Conservation (phyloP, 2,888 invertebrate genomes). For the Selenia dentaria region DNA sequence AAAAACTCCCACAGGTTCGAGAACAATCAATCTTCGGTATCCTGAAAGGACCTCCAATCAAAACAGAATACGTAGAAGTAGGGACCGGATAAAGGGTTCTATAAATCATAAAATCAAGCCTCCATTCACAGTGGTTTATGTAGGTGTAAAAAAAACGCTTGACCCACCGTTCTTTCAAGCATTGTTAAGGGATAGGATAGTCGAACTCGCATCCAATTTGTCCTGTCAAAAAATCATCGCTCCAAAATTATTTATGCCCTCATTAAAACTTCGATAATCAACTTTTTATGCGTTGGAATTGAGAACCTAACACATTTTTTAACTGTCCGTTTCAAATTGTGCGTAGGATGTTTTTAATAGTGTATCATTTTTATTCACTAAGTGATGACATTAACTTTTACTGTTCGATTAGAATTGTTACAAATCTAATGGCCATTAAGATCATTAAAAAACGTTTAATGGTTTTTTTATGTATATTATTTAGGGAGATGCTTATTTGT, state of each 20-base stretch:
- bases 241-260: constrained; percentile 71
- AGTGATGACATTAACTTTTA: constrained; percentile 50
- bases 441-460: constrained; percentile 44
- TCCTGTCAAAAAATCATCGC: constrained; percentile 74
- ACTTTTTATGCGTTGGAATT: constrained; percentile 41
- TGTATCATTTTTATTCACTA: constrained; percentile 58
- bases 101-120: constrained; percentile 84
- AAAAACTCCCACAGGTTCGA: constrained; percentile 77
- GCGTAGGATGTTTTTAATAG: constrained; percentile 72
- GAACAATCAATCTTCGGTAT: constrained; percentile 80
- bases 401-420: constrained; percentile 48
- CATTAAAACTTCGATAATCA: constrained; percentile 79
- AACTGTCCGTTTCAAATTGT: constrained; percentile 39
- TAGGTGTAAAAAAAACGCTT: constrained; percentile 57
- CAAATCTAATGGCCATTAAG: constrained; percentile 49
- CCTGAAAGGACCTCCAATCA: constrained; percentile 81
- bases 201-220: constrained; percentile 76
- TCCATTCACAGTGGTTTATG: constrained; percentile 78
- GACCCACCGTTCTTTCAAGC: constrained; percentile 58
- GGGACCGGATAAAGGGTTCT: constrained; percentile 74
- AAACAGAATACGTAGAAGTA: constrained; percentile 79
- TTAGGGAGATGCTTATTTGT: constrained; percentile 8
- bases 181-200: constrained; percentile 59
- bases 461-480: constrained; percentile 40
- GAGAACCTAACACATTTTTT: constrained; percentile 40